Percentiles rank a stretch among this genome's conserved stretches.
Conservation (phyloP, 2,113 vertebrate species). For the Xiphophorus hellerii region DNA sequence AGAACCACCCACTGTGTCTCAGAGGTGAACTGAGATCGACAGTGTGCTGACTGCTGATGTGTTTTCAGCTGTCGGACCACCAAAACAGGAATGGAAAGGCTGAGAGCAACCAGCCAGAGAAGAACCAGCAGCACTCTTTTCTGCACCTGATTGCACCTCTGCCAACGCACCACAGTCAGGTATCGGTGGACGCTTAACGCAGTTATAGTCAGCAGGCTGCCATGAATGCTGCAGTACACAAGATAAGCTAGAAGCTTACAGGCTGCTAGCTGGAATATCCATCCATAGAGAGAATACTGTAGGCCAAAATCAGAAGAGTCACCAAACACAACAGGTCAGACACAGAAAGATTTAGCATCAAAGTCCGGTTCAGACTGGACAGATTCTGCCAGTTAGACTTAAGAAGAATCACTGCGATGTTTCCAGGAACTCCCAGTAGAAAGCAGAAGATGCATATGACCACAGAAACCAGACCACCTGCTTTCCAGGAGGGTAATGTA, state of each 20-base stretch:
- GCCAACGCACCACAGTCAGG: conserved; percentile 21
- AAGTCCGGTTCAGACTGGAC: conserved; percentile 25
- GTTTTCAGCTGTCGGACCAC: background rate
- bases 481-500: background rate
- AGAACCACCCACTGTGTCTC: background rate
- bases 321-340: conserved; percentile 40
- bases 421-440: conserved; percentile 47
- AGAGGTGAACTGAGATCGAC: background rate
- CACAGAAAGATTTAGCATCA: conserved; percentile 42
- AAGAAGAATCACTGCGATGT: conserved; percentile 20
- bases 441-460: conserved; percentile 26
- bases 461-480: accelerated
- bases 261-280: background rate
- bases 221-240: background rate
- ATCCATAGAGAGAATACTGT: background rate
- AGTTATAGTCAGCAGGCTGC: conserved; percentile 35
- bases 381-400: conserved; percentile 26
- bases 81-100: conserved; percentile 23
- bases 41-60: accelerated
- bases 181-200: conserved; percentile 31
- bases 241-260: background rate
- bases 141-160: background rate
- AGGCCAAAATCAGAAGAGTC: conserved; percentile 32
- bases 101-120: conserved; percentile 22
- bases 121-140: conserved; percentile 9